phyloP scores from a whole-genome alignment of 1,140 invertebrate genomes.

The Uloborus diversus region DNA sequence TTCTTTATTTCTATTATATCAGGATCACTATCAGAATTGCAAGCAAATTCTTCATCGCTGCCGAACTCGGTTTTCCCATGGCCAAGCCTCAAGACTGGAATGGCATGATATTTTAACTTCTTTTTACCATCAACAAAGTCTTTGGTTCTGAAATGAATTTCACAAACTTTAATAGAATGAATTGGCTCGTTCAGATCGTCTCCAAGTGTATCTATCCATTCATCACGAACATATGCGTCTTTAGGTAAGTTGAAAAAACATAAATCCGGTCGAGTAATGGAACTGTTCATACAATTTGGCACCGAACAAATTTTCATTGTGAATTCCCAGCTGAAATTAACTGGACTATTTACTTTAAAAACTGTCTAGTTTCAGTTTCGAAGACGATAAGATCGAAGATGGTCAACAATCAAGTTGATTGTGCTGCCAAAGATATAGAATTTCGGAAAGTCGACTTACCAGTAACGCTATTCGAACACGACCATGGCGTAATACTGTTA shows the following conservation, averaged over 20 bases:
- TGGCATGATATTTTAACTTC: slow-evolving; percentile 17
- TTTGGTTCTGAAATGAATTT: slow-evolving; percentile 22
- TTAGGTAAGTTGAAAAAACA: slow-evolving; percentile 10
- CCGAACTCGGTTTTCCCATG: background rate
- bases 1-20: slow-evolving; percentile 27
- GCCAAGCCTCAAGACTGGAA: slow-evolving; percentile 12
- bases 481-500: too few relatives aligned
- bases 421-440: too few relatives aligned
- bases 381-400: too few relatives aligned
- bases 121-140: slow-evolving; percentile 18
- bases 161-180: background rate
- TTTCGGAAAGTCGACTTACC: too few relatives aligned
- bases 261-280: background rate
- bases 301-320: slow-evolving; percentile 4
- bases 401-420: too few relatives aligned
- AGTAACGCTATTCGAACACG: too few relatives aligned
- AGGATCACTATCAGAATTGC: background rate
- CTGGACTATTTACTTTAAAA: background rate
- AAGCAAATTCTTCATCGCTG: slow-evolving; percentile 27
- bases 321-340: background rate
- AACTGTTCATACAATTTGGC: background rate
- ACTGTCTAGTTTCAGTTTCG: too few relatives aligned
- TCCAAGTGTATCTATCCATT: slow-evolving; percentile 17
- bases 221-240: background rate
- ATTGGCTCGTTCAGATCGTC: background rate